Base-by-base conservation (phyloP, 2,888 invertebrate species). In the Aphelenchoides bicaudatus region DNA sequence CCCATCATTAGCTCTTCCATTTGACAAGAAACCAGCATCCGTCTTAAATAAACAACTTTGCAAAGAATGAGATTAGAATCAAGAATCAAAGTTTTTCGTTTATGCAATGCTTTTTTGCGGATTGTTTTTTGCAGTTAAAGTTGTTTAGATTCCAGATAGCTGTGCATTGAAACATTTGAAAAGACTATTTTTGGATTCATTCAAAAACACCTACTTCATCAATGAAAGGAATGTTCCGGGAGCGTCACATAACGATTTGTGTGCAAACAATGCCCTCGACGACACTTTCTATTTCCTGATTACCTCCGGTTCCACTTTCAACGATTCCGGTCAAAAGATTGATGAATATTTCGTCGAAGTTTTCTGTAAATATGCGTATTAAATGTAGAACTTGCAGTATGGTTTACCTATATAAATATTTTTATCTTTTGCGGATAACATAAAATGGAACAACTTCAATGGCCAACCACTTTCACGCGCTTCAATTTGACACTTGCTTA, bases 401-500 rank as follows among this genome's bases (percentile, higher is more conserved):
- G 16, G 49, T 21, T 3, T 37, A 10, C 25, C 23, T n/a, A 16
- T 3, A 23, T 39, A 21, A 27, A 19, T 29, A 30, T 8, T 29
- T n/a, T n/a, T 23, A 10, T 53, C 19, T n/a, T 56, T 48, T 6
- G 56, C 21, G 8, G 51, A 50, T 29, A 65, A 52, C 3, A 65
- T 19, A 31, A 57, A 49, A 13, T 47, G 53, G 31, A 65, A 64
- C 5, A 67, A 29, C 43, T 66, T 43, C 8, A 68, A 46, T 53
- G 70, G 59, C 68, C 71, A 67, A 5, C 56, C 60, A 16, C 62
- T 58, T 19, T 52, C 43, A 0, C 56, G 38, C 6, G 59, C 34
- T 37, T 66, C 57, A 1, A 30, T 23, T 29, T 37, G 61, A 29
- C 48, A 39, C 34, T 21, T 16, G 52, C 10, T 19, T 28, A 27